Evolutionary conservation across 2,888 invertebrate genomes (phyloP).

Genomic region (Troilus luridus): DNA sequence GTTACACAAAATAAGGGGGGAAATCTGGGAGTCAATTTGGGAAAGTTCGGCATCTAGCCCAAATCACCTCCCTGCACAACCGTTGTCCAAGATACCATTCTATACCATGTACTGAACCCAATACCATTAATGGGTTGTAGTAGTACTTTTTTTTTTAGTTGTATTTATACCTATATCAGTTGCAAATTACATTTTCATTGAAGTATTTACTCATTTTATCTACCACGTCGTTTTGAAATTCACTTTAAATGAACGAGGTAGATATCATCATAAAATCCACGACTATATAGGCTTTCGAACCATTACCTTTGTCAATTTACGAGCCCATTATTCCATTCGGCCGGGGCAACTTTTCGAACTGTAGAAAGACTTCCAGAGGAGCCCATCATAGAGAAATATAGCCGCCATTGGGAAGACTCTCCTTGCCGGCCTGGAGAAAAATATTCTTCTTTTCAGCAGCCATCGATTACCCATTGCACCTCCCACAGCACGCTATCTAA

Average conservation of each 20-base stretch:
- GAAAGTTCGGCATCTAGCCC: no score
- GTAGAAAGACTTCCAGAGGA: background rate
- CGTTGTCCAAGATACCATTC: no score
- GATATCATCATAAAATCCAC: background rate
- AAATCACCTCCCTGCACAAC: no score
- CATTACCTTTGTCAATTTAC: background rate
- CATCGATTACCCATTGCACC: conserved; percentile 37
- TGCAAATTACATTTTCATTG: no score
- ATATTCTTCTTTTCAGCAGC: background rate
- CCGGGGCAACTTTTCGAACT: background rate
- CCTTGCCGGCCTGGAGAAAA: conserved; percentile 1
- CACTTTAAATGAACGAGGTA: background rate
- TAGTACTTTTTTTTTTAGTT: no score
- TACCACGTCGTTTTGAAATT: background rate
- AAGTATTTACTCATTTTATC: background rate
- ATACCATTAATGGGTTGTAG: no score
- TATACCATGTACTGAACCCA: no score
- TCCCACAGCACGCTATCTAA: conserved; percentile 8
- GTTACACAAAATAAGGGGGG: no score
- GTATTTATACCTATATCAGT: no score
- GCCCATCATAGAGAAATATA: conserved; percentile 6
- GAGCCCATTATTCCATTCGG: background rate
- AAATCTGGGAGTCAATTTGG: no score
- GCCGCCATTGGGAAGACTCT: background rate
- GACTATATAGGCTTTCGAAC: background rate